These are phyloP conservation scores for Macrotis lagotis DNA, from an alignment of 2,113 vertebrate genomes.

Conservation along the genomic window DNA sequence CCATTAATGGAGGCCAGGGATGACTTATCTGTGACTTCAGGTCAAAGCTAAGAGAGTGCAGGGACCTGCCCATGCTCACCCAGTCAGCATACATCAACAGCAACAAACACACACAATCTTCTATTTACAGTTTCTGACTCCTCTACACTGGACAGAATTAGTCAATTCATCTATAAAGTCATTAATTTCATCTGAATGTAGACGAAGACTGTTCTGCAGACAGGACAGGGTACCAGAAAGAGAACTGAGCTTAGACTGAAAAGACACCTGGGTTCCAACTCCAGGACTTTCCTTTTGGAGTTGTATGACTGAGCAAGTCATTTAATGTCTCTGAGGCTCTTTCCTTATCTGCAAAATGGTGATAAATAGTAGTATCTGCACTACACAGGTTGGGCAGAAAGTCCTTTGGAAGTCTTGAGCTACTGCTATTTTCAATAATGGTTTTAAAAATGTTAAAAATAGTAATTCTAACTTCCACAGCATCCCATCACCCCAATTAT, in stretches of 20 bases:
- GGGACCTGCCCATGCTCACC: not conserved
- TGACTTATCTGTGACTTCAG: not conserved
- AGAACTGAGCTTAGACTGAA: not conserved
- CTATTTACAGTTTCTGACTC: not conserved
- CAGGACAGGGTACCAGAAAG: not conserved
- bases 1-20: not conserved
- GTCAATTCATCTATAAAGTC: not conserved
- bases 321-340: not conserved
- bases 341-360: constrained; percentile 22
- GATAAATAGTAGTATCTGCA: not conserved
- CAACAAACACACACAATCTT: not conserved
- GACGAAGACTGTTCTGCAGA: not conserved
- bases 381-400: constrained; percentile 2
- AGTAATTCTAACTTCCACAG: not conserved
- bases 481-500: not conserved
- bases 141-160: not conserved
- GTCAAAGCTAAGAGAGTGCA: not conserved
- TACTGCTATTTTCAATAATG: not conserved
- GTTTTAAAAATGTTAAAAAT: not conserved
- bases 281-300: not conserved
- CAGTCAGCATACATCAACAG: not conserved
- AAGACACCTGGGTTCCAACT: not conserved
- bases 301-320: not conserved
- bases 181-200: not conserved
- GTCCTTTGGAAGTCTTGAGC: not conserved